Evolutionary conservation across 2,888 invertebrate genomes (phyloP).

Genomic region (Poecilus cupreus): DNA sequence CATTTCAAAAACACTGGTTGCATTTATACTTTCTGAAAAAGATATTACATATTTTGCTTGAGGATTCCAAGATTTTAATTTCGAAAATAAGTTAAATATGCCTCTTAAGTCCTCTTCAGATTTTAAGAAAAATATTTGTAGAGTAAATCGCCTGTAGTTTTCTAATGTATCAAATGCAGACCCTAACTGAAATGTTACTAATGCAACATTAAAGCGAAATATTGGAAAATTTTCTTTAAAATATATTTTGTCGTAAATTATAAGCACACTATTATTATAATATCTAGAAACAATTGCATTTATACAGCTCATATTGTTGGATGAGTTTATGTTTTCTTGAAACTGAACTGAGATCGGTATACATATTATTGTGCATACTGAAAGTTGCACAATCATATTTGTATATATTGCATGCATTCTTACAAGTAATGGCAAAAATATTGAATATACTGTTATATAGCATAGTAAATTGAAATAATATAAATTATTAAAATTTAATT

Average conservation of each 20-base stretch:
- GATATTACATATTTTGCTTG: not conserved
- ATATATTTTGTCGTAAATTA: not conserved
- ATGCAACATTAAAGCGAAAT: not conserved
- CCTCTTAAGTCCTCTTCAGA: constrained; percentile 1
- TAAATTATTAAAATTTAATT: not conserved
- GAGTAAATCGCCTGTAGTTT: not conserved
- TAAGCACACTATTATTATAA: not conserved
- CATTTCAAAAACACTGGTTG: constrained; percentile 21
- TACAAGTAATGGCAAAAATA: not conserved
- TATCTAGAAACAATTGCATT: not conserved
- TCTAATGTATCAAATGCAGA: not conserved
- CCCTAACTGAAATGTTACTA: not conserved
- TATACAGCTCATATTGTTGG: not conserved
- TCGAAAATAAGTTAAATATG: not conserved
- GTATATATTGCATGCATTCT: not conserved
- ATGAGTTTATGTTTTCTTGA: not conserved
- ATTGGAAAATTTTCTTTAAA: not conserved
- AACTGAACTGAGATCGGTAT: not conserved
- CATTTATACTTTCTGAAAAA: not conserved
- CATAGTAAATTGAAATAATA: not conserved
- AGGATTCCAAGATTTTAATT: constrained; percentile 41
- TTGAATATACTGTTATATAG: not conserved
- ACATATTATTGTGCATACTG: not conserved
- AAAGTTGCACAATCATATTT: not conserved
- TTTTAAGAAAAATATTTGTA: constrained; percentile 20